Conservation (phyloP, 2,113 vertebrate species). For the Actenoides lindsayi region DNA sequence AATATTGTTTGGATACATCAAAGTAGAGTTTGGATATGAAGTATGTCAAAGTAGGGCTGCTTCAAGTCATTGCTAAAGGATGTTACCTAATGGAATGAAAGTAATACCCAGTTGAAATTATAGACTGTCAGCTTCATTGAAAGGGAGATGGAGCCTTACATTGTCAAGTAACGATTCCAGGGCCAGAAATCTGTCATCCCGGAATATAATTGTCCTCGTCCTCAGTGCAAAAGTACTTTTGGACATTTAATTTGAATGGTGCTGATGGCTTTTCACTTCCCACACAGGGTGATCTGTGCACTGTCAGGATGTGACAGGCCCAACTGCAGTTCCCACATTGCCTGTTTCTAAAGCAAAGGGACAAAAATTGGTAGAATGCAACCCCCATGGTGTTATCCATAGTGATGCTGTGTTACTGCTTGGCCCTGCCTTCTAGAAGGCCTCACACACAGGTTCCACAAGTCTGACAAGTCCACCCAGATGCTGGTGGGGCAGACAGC, state of each 20-base stretch:
- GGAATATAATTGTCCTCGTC: not conserved
- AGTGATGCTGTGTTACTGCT: not conserved
- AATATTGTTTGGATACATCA: not conserved
- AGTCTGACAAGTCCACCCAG: not conserved
- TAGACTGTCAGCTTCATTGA: rapidly evolving
- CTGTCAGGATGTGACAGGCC: not conserved
- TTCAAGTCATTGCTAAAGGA: not conserved
- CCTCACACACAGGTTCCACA: rapidly evolving
- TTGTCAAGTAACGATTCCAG: not conserved
- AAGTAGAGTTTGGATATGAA: not conserved
- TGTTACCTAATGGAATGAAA: not conserved
- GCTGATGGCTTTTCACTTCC: not conserved
- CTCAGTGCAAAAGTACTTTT: not conserved
- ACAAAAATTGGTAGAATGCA: not conserved
- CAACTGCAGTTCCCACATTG: not conserved
- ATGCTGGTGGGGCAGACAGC: not conserved
- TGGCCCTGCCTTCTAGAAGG: not conserved
- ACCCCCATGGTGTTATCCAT: rapidly evolving
- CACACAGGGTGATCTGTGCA: too few relatives aligned
- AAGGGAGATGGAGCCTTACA: not conserved
- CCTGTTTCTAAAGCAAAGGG: not conserved
- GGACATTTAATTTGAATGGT: not conserved
- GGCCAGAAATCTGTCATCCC: not conserved
- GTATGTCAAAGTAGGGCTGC: rapidly evolving
- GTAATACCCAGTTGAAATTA: not conserved